Evolutionary conservation across 2,113 vertebrate genomes (phyloP), one percentile per base, ranked within the genome.

Genomic region (Ibidorhyncha struthersii): DNA sequence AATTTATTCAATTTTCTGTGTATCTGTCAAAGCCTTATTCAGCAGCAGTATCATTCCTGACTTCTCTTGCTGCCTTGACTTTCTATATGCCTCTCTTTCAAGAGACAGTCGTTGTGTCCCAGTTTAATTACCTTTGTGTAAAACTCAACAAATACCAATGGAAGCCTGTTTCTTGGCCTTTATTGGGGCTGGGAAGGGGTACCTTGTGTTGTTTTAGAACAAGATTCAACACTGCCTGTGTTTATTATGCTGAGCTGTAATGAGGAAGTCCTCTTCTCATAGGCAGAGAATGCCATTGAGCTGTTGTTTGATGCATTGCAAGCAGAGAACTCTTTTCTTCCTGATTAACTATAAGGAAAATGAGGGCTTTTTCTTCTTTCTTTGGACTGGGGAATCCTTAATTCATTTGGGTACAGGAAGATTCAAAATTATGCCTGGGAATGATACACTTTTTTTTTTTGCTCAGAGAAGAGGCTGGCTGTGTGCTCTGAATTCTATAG

Each of bases 401-500:
- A 69, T 72, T 67, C 8, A 8, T 38, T 59, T 73, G 91, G 76
- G 77, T 69, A 27, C 56, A 89, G 89, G n/a, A 43, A 90, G 81
- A 4, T 20, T 40, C 3, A 15, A 50, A 66, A 55, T 49, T 11
- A 1, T 47, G 66, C 53, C 62, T 90, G 91, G 79, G 82, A 36
- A 25, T 40, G 16, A 38, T 8, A 3, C 4, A 56, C 4, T 36
- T 45, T 45, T 73, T 43, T n/a, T 45, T 40, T 82, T 92, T 93
- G 94, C 93, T 94, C 78, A 76, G 94, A 77, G 82, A 81, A 96
- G 91, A 97, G 95, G 94, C 97, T 97, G 95, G 95, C 97, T 97
- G 96, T 97, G 94, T 97, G 96, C 97, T 97, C 95, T 73, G 77
- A 95, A 91, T 85, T 95, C 89, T 89, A 95, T 65, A 86, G 96